Evolutionary conservation across 1,140 invertebrate species (phyloP).

Genomic region (Asobara japonica): DNA sequence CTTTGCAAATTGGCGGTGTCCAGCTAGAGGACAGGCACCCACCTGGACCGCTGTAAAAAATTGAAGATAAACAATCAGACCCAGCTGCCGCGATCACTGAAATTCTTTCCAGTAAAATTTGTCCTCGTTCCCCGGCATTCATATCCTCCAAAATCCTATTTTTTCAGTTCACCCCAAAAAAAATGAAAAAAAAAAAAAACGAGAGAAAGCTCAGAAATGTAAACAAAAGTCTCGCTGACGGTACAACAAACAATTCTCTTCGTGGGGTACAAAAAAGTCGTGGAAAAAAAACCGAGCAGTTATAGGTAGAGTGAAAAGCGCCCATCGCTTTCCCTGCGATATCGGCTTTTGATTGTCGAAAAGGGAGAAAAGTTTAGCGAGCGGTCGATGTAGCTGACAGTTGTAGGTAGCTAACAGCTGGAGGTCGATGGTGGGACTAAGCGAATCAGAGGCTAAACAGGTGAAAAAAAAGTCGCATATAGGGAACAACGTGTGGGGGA

Average conservation of each 20-base stretch:
- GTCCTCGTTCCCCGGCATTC: not conserved
- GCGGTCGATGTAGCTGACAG: not conserved
- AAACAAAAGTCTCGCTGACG: constrained; percentile 9
- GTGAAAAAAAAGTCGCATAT: constrained; percentile 4
- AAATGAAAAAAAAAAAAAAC: no score
- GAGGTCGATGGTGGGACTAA: not conserved
- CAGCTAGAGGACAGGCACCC: no score
- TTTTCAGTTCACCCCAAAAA: not conserved
- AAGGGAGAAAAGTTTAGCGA: not conserved
- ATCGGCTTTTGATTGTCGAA: constrained; percentile 3
- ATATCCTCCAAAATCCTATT: not conserved
- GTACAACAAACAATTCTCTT: not conserved
- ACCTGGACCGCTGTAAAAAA: no score
- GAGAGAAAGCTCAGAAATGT: no score
- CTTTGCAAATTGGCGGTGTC: no score
- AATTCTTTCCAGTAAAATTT: not conserved
- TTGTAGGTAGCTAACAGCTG: not conserved
- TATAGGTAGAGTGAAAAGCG: not conserved
- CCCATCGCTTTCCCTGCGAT: not conserved
- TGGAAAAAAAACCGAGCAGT: not conserved
- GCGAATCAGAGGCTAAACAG: constrained; percentile 3
- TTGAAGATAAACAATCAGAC: no score
- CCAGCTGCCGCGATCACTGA: no score
- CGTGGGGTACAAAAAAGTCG: not conserved
- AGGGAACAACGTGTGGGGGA: no score